Evolutionary conservation across 2,797 vertebrate genomes (phyloP).

Genomic region (Delichon dasypus): DNA sequence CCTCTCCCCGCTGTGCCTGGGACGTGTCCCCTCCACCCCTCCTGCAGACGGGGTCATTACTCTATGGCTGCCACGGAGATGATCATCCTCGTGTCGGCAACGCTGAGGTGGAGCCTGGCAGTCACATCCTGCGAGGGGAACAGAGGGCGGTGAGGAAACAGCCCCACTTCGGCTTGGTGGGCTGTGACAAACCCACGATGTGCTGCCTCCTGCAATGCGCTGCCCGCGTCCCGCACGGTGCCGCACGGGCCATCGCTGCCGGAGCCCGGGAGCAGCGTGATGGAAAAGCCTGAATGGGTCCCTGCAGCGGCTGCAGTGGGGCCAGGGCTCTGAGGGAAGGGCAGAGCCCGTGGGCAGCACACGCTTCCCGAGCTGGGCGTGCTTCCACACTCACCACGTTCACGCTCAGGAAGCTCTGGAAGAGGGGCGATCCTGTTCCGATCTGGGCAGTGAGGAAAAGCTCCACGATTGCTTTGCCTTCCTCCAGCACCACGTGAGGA

Average conservation of each 20-base stretch:
- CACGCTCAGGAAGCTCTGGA: conserved; percentile 33
- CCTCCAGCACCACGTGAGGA: background rate
- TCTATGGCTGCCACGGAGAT: background rate
- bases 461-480: background rate
- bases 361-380: rapidly evolving
- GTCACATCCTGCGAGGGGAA: background rate
- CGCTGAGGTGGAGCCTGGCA: background rate
- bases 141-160: rapidly evolving
- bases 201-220: rapidly evolving
- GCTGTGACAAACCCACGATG: rapidly evolving
- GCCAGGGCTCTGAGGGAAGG: background rate
- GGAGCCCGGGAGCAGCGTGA: rapidly evolving
- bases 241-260: rapidly evolving
- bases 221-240: rapidly evolving
- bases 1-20: background rate
- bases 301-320: rapidly evolving
- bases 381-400: background rate
- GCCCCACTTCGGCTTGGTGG: rapidly evolving
- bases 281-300: background rate
- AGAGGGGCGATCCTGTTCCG: rapidly evolving
- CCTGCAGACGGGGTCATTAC: background rate
- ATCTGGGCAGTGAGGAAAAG: conserved; percentile 23
- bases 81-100: background rate
- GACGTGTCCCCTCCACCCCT: rapidly evolving
- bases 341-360: background rate